Base-by-base conservation (phyloP, 2,888 invertebrate species). In the Scaptomyza polygonia region DNA sequence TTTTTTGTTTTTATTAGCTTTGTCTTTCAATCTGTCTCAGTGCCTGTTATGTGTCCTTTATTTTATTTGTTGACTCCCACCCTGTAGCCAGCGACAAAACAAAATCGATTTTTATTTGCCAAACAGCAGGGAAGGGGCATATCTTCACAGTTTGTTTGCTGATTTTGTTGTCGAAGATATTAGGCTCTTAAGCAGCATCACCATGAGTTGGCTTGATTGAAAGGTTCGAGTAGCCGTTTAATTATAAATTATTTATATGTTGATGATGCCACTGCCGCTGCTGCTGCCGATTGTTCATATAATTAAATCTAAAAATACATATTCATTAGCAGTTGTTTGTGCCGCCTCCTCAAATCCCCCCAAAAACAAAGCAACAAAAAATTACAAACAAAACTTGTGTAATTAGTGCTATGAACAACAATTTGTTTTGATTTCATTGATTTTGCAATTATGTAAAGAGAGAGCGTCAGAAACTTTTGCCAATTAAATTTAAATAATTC, bases 371-470 rank as follows among this genome's bases (percentile, higher is more conserved):
- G 7, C 14, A 36, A 36, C 12, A 36, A 16, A 39, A 30, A 29
- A 9, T 29, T 2, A 29, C 29, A 29, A 29, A 16, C 7, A 34
- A 67, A 81, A 84, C 62, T 81, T 81, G 57, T 54, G 55, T 87
- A 87, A 81, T 81, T 81, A 77, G 62, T 64, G 59, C 49, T 56
- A 42, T n/a, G 51, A 65, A n/a, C n/a, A 11, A 27, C 45, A 55
- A 72, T 73, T 62, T 40, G 57, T 77, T 67, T 77, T 62, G 57
- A 67, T 65, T 72, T 56, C 88, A 88, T 88, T 86, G 88, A 84
- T 86, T 84, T 86, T 75, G 72, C 68, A 86, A 86, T 84, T 88
- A 83, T 66, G 72, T 68, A 48, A 42, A 21, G 14, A 30, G 14
- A 30, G 12, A 29, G 18, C 30, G n/a, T n/a, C 49, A 25, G 61